Percentiles rank a stretch among this genome's conserved stretches.
Conservation (phyloP, 2,888 invertebrate species). For the Plemyria rubiginata region DNA sequence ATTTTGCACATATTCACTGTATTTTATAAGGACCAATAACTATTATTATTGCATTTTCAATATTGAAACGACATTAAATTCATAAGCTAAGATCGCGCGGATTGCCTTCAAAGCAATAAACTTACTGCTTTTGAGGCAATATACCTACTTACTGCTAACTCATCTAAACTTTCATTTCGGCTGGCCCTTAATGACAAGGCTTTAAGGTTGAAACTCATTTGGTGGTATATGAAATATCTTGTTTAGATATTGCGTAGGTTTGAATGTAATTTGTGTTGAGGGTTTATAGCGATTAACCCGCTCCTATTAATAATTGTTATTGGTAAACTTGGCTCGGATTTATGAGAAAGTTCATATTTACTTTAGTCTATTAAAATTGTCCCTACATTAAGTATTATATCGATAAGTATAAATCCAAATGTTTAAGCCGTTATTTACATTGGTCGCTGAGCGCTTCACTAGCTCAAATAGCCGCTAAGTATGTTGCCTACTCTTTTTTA, state of each 20-base stretch:
- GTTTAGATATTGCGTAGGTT: slow-evolving; percentile 25
- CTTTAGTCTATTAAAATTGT: neutral
- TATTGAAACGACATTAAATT: slow-evolving; percentile 1
- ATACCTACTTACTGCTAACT: slow-evolving; percentile 37
- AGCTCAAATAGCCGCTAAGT: too few species aligned
- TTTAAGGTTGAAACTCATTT: slow-evolving; percentile 17
- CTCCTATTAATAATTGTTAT: slow-evolving; percentile 17
- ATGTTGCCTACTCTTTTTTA: too few species aligned
- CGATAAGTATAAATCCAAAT: neutral
- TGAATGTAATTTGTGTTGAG: slow-evolving; percentile 24
- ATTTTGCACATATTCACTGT: too few species aligned
- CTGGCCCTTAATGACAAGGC: slow-evolving; percentile 10
- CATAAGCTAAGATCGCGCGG: slow-evolving; percentile 24
- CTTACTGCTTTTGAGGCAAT: too few species aligned
- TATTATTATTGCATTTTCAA: neutral
- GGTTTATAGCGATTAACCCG: slow-evolving; percentile 11
- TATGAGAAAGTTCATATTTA: slow-evolving; percentile 1
- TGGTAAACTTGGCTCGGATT: slow-evolving; percentile 7
- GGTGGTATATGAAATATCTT: slow-evolving; percentile 10
- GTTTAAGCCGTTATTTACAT: too few species aligned
- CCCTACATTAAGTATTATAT: neutral
- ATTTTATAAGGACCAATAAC: too few species aligned
- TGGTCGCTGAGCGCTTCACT: too few species aligned
- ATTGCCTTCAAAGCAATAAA: slow-evolving; percentile 28
- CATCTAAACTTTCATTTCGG: slow-evolving; percentile 25